Evolutionary conservation across 2,888 invertebrate species (phyloP), one percentile per base, ranked within the genome.

Genomic region (Brachyptera putata): DNA sequence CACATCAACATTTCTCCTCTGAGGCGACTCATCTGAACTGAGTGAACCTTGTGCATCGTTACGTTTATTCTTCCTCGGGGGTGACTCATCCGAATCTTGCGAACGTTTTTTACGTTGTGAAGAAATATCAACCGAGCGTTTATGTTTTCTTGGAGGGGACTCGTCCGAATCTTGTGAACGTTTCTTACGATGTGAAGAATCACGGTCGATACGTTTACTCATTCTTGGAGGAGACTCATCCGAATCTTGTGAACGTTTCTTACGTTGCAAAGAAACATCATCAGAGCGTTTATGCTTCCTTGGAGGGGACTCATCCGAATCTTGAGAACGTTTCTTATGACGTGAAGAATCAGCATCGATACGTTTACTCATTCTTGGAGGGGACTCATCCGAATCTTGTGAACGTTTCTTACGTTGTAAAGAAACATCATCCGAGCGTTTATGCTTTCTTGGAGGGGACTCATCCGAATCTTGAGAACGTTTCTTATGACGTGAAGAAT

Each of bases 191-290:
- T 41, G 53, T 56, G 41, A 36, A 43, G 21, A 24, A 57, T 16
- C 36, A 41, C 5, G 11, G 9, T 56, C 37, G 25, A 14, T 11
- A 43, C 41, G 50, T 62, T 49, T 63, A 41, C 46, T 37, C 57
- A 46, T 66, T 53, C 68, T 62, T 41, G 67, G 69, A 13, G 70
- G 69, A 46, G 71, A 71, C 16, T 65, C 63, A 63, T 73, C 72
- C 60, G 68, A 68, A n/a, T 18, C 9, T 26, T 36, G 30, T 14
- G 55, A 26, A 49, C 53, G 57, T 57, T 22, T n/a, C n/a, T n/a
- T n/a, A n/a, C n/a, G n/a, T n/a, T n/a, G n/a, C n/a, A n/a, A n/a
- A n/a, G n/a, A n/a, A n/a, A n/a, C n/a, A n/a, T n/a, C n/a, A n/a
- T n/a, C n/a, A n/a, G n/a, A 60, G 50, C 5, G n/a, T 30, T 14